Evolutionary conservation across 2,797 vertebrate genomes (phyloP).

Genomic region (Eptatretus atami): DNA sequence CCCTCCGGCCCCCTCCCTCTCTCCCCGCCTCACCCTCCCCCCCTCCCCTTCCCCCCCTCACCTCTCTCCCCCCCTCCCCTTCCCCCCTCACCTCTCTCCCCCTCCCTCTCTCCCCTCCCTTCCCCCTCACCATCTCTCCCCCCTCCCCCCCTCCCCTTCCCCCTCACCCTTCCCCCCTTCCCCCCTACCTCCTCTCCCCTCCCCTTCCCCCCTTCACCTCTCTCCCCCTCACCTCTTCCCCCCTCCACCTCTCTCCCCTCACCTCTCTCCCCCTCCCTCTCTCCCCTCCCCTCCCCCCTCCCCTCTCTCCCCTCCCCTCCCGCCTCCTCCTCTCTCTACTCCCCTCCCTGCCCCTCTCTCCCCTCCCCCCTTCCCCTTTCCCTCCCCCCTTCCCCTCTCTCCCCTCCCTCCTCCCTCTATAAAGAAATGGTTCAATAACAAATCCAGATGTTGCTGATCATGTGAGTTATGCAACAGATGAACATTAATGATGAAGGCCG

Average conservation of each 20-base stretch:
- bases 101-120: not conserved
- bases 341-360: not conserved
- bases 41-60: not conserved
- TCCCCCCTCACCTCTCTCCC: not conserved
- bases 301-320: not conserved
- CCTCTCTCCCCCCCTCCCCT: not conserved
- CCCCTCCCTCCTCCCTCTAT: conserved; percentile 1
- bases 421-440: too few relatives aligned
- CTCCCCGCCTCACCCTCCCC: not conserved
- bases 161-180: not conserved
- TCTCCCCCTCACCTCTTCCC: not conserved
- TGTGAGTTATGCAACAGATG: too few relatives aligned
- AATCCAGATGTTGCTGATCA: too few relatives aligned
- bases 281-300: not conserved
- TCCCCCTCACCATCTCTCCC: too few relatives aligned
- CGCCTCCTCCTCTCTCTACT: not conserved
- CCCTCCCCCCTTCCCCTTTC: not conserved
- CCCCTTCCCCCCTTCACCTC: not conserved
- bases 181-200: not conserved
- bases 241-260: not conserved
- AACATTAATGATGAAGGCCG: too few relatives aligned
- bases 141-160: not conserved
- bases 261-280: not conserved
- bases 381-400: not conserved
- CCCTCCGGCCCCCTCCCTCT: not conserved